These are phyloP conservation scores for Drosophila infuscata DNA, from an alignment of 2,888 invertebrate species.

Conservation along the genomic window DNA sequence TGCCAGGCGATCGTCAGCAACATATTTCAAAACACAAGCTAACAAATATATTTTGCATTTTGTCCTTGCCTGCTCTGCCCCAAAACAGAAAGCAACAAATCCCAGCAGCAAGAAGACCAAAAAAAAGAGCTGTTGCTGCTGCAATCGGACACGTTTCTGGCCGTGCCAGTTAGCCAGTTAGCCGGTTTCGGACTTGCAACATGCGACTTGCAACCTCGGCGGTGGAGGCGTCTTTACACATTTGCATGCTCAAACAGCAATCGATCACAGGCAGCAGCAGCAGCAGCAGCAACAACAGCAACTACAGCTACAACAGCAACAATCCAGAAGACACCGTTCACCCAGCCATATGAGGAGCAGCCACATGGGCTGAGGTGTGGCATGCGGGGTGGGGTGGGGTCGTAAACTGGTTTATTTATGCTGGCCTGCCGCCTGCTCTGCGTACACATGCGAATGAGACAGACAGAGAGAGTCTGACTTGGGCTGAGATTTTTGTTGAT, in stretches of 20 bases:
- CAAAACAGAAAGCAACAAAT: slow-evolving; percentile 10
- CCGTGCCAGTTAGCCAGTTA: slow-evolving; percentile 68
- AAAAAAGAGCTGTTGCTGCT: slow-evolving; percentile 38
- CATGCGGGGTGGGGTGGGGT: not conserved
- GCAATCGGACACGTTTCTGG: slow-evolving; percentile 67
- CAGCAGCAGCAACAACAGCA: slow-evolving; percentile 31
- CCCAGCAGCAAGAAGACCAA: slow-evolving; percentile 24
- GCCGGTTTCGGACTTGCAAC: slow-evolving; percentile 64
- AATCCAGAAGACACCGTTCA: slow-evolving; percentile 56
- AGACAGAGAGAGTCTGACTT: slow-evolving; percentile 13
- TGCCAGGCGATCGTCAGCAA: slow-evolving; percentile 78
- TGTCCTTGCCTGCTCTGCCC: slow-evolving; percentile 57
- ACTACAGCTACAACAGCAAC: slow-evolving; percentile 35
- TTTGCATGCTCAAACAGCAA: slow-evolving; percentile 81
- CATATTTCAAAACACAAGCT: slow-evolving; percentile 71
- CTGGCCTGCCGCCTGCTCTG: slow-evolving; percentile 40
- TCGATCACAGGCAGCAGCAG: slow-evolving; percentile 70
- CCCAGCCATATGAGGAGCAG: slow-evolving; percentile 57
- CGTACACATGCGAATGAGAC: slow-evolving; percentile 63
- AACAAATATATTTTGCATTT: slow-evolving; percentile 79
- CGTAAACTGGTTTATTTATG: slow-evolving; percentile 63
- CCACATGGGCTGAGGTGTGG: not conserved
- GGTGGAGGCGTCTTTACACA: slow-evolving; percentile 81
- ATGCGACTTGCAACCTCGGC: slow-evolving; percentile 51
- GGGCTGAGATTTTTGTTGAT: slow-evolving; percentile 56